Conservation (phyloP, 2,888 invertebrate species). For the Melieria picta region DNA sequence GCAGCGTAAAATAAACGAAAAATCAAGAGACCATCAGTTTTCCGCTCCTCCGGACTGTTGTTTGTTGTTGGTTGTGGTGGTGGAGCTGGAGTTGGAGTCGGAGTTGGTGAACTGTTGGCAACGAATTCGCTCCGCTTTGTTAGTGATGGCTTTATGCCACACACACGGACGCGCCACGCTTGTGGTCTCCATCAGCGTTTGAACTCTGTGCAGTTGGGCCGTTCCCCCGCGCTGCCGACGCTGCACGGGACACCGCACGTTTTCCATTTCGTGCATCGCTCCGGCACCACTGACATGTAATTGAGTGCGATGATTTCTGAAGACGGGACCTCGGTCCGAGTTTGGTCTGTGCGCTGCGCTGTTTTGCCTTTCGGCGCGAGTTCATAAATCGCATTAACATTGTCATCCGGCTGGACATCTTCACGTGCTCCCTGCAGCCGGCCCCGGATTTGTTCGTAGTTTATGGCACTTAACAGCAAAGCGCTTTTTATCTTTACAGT, state of each 20-base stretch:
- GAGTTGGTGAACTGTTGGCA: slow-evolving; percentile 10
- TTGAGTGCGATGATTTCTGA: slow-evolving; percentile 36
- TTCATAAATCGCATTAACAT: slow-evolving; percentile 40
- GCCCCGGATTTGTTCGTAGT: slow-evolving; percentile 24
- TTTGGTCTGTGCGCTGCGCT: not conserved
- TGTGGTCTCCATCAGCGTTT: slow-evolving; percentile 19
- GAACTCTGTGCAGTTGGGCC: slow-evolving; percentile 22
- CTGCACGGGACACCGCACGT: slow-evolving; percentile 27
- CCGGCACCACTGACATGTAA: slow-evolving; percentile 29
- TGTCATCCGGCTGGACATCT: slow-evolving; percentile 34
- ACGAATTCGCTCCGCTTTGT: slow-evolving; percentile 35
- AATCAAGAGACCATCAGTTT: slow-evolving; percentile 11
- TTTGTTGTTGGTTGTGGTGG: slow-evolving; percentile 16
- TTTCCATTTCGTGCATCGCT: slow-evolving; percentile 26
- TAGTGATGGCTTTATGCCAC: slow-evolving; percentile 32
- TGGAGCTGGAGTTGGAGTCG: not conserved
- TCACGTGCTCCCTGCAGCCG: not conserved
- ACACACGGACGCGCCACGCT: slow-evolving; percentile 17
- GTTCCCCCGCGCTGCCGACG: not conserved
- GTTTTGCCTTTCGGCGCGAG: slow-evolving; percentile 25
- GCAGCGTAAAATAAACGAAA: slow-evolving; percentile 22
- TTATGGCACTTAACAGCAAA: slow-evolving; percentile 22
- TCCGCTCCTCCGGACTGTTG: not conserved
- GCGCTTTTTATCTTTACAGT: slow-evolving; percentile 34
- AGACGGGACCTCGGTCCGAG: slow-evolving; percentile 15